Base-by-base conservation (phyloP, 30 jellyfish, hydroid and myxozoan genomes). In the Clytia hemisphaerica region DNA sequence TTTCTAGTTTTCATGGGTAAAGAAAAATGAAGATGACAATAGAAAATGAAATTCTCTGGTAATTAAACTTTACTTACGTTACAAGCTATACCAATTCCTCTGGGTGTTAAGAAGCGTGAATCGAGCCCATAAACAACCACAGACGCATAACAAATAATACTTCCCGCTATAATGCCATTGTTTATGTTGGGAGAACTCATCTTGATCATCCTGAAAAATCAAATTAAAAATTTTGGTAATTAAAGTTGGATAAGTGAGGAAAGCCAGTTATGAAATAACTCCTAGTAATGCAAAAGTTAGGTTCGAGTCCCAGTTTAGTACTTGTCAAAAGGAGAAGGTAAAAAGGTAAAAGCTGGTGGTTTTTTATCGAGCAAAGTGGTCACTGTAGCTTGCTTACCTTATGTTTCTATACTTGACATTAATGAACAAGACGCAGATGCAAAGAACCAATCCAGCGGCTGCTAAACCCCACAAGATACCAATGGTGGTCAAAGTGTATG, bases 151-250 rank as follows among this genome's bases (percentile, higher is more conserved):
- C 95, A 83, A 31, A 83, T 46, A n/a, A 83, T 67, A 47, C 92
- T 37, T 0, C 95, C 95, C 33, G 71, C 47, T 16, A 83, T 47
- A 55, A 83, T 83, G 61, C 79, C 83, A 59, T 83, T 83, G 74
- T 83, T 83, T 42, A 83, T 83, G 80, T 51, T 75, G 6, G 95
- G 95, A 1, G 95, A 83, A 0, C 92, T 75, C 95, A 83, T 83
- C 57, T 83, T 83, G 60, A 83, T 76, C 49, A 83, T 42, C 59
- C 95, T 83, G 45, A 67, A 5, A 12, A 29, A 60, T 12, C 15
- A 32, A 19, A 14, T 12, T 35, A 60, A 9, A 16, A 37, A 38
- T 18, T 4, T 40, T 27, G 12, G 14, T 28, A 37, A 18, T 4
- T 38, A 0, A 42, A 21, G 54, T 42, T 42, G 19, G 14, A 0